These are phyloP conservation scores for Amphiduros pacificus DNA, from an alignment of 2,888 invertebrate genomes.

Conservation along the genomic window DNA sequence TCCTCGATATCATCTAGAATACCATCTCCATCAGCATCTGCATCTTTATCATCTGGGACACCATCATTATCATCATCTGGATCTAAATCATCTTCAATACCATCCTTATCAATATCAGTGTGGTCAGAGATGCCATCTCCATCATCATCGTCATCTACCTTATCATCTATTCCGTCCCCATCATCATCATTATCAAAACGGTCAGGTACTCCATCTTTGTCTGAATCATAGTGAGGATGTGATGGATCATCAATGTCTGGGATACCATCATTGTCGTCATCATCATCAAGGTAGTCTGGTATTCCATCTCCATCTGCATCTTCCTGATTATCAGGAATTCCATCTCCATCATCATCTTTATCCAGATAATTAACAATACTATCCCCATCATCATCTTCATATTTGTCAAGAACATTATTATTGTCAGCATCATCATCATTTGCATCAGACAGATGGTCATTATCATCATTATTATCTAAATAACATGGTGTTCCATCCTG, in stretches of 20 bases:
- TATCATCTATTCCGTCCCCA: conserved; percentile 31
- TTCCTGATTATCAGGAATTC: conserved; percentile 38
- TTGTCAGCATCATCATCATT: conserved; percentile 34
- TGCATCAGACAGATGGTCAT: conserved; percentile 36
- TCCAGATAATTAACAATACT: conserved; percentile 38
- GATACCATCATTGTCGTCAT: conserved; percentile 31
- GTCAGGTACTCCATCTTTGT: conserved; percentile 37
- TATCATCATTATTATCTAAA: conserved; percentile 24
- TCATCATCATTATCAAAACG: conserved; percentile 28
- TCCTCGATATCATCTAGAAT: conserved; percentile 36
- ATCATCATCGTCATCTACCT: conserved; percentile 38
- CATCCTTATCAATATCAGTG: conserved; percentile 41
- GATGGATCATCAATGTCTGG: no score
- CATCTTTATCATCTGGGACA: conserved; percentile 31
- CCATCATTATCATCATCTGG: conserved; percentile 30
- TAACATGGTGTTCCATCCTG: conserved; percentile 32
- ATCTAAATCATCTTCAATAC: conserved; percentile 43
- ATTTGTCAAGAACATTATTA: conserved; percentile 27
- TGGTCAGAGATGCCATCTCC: conserved; percentile 51
- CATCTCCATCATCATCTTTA: conserved; percentile 37
- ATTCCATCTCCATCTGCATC: conserved; percentile 45
- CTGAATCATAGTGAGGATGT: conserved; percentile 19
- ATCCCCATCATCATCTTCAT: conserved; percentile 33
- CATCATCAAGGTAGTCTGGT: conserved; percentile 34
- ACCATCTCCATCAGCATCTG: conserved; percentile 31